Evolutionary conservation across 2,888 invertebrate genomes (phyloP).

Genomic region (Nemotelus pantherinus): DNA sequence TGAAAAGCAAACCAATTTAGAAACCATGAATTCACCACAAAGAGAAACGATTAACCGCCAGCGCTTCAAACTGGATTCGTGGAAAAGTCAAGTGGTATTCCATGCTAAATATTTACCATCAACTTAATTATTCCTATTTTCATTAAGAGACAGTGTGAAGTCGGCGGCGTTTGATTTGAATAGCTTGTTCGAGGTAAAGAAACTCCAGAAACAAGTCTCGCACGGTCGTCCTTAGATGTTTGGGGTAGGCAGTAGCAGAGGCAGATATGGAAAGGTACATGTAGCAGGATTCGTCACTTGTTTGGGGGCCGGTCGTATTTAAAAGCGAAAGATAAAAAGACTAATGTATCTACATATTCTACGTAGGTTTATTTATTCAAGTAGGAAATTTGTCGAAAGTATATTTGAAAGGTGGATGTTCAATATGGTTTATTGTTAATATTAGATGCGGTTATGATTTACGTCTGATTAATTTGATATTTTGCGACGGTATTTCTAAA

Average conservation of each 20-base stretch:
- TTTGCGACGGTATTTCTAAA: no score
- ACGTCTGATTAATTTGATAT: no score
- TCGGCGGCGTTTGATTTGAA: not conserved
- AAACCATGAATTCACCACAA: not conserved
- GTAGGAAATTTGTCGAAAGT: no score
- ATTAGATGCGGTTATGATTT: no score
- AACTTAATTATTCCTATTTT: slow-evolving; percentile 30
- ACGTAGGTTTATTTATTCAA: no score
- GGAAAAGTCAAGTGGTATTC: slow-evolving; percentile 17
- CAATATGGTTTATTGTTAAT: no score
- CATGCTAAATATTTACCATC: slow-evolving; percentile 22
- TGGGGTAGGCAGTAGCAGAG: no score
- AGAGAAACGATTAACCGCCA: not conserved
- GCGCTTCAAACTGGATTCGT: not conserved
- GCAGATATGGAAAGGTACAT: no score
- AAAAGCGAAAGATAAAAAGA: not conserved
- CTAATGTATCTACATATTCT: not conserved
- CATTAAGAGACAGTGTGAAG: not conserved
- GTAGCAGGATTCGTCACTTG: no score
- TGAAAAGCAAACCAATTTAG: not conserved
- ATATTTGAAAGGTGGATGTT: no score
- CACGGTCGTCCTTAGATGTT: no score
- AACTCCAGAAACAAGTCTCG: not conserved
- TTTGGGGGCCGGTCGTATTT: no score
- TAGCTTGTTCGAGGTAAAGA: not conserved